These are phyloP conservation scores for Pseudachorutes palmiensis DNA, from an alignment of 1,140 invertebrate genomes.

Conservation along the genomic window DNA sequence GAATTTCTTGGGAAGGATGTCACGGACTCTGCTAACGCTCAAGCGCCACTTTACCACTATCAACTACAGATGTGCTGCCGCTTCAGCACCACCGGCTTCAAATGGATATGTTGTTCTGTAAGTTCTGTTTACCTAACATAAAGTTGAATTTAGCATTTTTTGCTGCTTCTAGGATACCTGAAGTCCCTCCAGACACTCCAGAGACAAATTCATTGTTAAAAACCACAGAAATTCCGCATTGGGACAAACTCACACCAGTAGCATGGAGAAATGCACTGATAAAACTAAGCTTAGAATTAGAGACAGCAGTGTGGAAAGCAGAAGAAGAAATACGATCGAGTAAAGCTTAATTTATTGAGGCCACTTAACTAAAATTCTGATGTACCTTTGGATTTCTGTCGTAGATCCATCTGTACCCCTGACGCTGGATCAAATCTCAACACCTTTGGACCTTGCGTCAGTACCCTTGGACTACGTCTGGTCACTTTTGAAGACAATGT, in stretches of 20 bases:
- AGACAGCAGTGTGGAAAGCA: constrained; percentile 60
- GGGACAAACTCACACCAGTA: constrained; percentile 67
- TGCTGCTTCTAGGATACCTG: constrained; percentile 63
- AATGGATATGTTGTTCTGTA: neutral
- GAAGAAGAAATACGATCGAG: constrained; percentile 47
- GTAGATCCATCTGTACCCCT: constrained; percentile 45
- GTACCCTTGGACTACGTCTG: constrained; percentile 70
- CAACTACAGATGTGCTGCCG: neutral
- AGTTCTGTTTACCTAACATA: neutral
- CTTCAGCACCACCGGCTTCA: neutral
- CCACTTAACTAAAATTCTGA: too few species aligned
- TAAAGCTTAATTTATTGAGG: neutral
- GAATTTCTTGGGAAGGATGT: too few species aligned
- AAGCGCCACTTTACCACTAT: neutral
- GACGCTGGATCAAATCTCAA: constrained; percentile 64
- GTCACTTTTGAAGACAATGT: constrained; percentile 73
- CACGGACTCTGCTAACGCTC: too few species aligned
- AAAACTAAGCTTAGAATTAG: constrained; percentile 69
- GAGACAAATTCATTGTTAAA: constrained; percentile 64
- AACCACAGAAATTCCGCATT: constrained; percentile 64
- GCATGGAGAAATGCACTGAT: constrained; percentile 71
- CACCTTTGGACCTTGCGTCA: constrained; percentile 63
- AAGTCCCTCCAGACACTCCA: constrained; percentile 72
- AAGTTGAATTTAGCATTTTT: neutral
- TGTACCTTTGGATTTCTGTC: too few species aligned